Evolutionary conservation across 2,888 invertebrate genomes (phyloP), one percentile per base, ranked within the genome.

Genomic region (Apodemia zela): DNA sequence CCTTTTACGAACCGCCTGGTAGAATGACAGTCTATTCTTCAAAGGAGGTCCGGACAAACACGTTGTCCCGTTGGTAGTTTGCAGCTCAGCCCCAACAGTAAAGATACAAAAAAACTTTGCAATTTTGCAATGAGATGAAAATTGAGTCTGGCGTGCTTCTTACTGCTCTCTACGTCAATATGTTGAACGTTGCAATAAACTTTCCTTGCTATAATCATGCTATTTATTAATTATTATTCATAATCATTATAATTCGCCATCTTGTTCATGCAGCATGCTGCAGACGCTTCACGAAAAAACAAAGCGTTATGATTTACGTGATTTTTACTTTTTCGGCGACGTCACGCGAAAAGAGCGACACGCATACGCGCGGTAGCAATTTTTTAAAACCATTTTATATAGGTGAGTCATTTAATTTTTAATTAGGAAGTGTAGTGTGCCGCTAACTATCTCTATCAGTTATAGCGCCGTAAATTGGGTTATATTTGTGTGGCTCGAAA

Each of bases 281-380:
- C 54, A 15, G 15, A 15, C 15, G 15, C 54, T 54, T 15, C 54
- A 54, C 54, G 29, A 54, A 54, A 54, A 54, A 54, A 54, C 54
- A 25, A 13, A 42, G 13, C 54, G 25, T 25, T 25, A 25, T 54
- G 54, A 54, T 29, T 54, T 54, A 54, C 25, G 54, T 25, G 25
- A 13, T 54, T 54, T 54, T 54, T 54, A 54, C 25, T 54, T 54
- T 51, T 54, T 54, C 54, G 54, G 54, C 54, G 54, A 54, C 54
- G 29, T 25, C 54, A 54, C 54, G 54, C 54, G 54, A 54, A 54
- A 54, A 15, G 5, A 54, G 15, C 1, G 54, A 25, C 54, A 54
- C 29, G 54, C 54, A 54, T 29, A 15, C 54, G 42, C 15, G 42
- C n/a, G 42, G 15, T 15, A n/a, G 5, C 5, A 10, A n/a, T 42